Evolutionary conservation across 2,113 vertebrate genomes (phyloP).

Genomic region (Taxidea taxus): DNA sequence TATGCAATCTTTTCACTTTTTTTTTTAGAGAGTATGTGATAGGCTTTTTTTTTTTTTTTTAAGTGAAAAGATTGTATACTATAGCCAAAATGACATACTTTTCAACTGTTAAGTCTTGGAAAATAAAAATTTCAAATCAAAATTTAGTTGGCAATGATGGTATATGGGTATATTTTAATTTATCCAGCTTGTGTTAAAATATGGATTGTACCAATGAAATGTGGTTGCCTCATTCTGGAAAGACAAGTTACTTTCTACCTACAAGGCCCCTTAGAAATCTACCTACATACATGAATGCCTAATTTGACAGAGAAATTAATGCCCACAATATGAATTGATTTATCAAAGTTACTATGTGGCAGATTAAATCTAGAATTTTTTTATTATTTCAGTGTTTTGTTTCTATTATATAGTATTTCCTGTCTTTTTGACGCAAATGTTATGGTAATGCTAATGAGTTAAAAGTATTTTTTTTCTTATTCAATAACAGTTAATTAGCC

Average conservation of each 20-base stretch:
- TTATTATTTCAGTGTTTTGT: not conserved
- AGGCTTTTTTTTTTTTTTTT: not conserved
- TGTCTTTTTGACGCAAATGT: not conserved
- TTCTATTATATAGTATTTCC: not conserved
- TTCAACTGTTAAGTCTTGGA: not conserved
- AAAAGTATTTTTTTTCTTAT: not conserved
- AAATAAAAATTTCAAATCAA: not conserved
- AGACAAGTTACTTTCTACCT: not conserved
- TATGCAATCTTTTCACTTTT: not conserved
- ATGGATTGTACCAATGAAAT: not conserved
- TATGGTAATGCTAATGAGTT: not conserved
- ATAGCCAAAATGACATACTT: not conserved
- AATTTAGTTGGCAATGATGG: not conserved
- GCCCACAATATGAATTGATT: not conserved
- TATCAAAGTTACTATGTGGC: not conserved
- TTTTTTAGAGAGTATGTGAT: not conserved
- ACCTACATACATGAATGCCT: not conserved
- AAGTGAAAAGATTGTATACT: not conserved
- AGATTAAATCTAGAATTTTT: not conserved
- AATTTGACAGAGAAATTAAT: not conserved
- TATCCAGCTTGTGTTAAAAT: not conserved
- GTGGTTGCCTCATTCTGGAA: not conserved
- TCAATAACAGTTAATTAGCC: not conserved
- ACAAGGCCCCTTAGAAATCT: not conserved
- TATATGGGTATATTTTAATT: not conserved